Evolutionary conservation across 2,888 invertebrate genomes (phyloP), one percentile per base, ranked within the genome.

Genomic region (Amaurobius ferox): DNA sequence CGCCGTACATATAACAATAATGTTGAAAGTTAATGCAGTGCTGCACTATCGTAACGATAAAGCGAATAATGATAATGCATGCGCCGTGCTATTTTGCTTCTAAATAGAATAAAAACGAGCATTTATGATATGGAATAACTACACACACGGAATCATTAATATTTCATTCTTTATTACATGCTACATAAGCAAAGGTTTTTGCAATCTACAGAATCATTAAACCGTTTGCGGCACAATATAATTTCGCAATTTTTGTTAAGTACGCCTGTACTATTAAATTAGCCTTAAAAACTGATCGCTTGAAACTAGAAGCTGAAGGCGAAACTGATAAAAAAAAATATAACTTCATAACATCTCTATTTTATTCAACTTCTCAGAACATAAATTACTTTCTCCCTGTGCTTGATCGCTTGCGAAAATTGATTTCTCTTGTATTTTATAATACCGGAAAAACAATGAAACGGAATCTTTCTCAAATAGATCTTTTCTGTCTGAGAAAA

Each of bases 381-480:
- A 55, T 55, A 55, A 55, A 55, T 55, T 55, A 55, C 55, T 55
- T 44, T 44, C 16, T 44, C 55, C 23, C 5, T 55, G 1, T 55
- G 55, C 55, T 23, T 55, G 55, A 55, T 55, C 55, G 55, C 55
- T 55, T 23, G 23, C 55, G 19, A 55, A 55, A 55, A 55, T 55
- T 55, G 55, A 55, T 55, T 55, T 23, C 55, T 19, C 55, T 55
- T 19, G 5, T 55, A 55, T 55, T 55, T 55, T 55, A 23, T 55
- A 55, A 55, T 55, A 55, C 23, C 23, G 55, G 55, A 35, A 55
- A 55, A 55, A 55, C 55, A 55, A 55, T 55, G 23, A 55, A 55
- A 55, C 23, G 55, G 55, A 23, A 23, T 23, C 23, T 2, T 55
- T 55, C 35, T 35, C 35, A 35, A 9, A 35, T 35, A 35, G 35